Base-by-base conservation (phyloP, 2,113 vertebrate genomes). In the Alosa alosa region DNA sequence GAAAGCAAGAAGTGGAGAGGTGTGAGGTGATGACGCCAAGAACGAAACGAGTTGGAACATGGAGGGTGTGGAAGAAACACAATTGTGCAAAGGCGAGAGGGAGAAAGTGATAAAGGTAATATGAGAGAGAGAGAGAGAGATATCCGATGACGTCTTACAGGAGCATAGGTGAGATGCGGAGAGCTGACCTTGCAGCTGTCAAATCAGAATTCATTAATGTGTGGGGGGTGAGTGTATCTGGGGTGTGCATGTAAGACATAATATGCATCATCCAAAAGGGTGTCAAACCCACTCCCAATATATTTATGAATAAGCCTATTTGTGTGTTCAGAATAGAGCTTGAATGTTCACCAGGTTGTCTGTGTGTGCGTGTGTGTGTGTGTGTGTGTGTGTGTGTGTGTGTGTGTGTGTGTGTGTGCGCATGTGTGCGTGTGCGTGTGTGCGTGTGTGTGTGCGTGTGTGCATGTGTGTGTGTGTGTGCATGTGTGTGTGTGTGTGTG, bases 11-110 rank as follows among this genome's bases (percentile, higher is more conserved):
- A n/a, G 82, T 57, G 44, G 31, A 82, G 60, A 88, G 44, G 68
- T 45, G 39, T 22, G 46, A 68, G 31, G 57, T 44, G 39, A 49
- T 46, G 45, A 45, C 49, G 81, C 49, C 41, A 72, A 75, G 36
- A 85, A 39, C 20, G 18, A 31, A 68, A 64, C 1, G 36, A 50
- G 57, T 22, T 78, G 10, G 50, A 6, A 22, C 89, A 87, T 90
- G 31, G 81, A 90, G 84, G 84, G 68, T 18, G 22, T 15, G 1
- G 13, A 83, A 82, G 83, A 82, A 85, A 36, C 31, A 81, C 57
- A 84, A 44, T 49, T 47, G 3, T 75, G 81, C 25, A 82, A 50
- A 1, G 20, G 82, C 89, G 55, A 49, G 41, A 85, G 84, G 86
- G 50, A 39, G 22, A 60, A 3, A 82, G 3, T 39, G 72, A 84